Base-by-base conservation (phyloP, 2,113 vertebrate genomes). In the Phodopus roborovskii region DNA sequence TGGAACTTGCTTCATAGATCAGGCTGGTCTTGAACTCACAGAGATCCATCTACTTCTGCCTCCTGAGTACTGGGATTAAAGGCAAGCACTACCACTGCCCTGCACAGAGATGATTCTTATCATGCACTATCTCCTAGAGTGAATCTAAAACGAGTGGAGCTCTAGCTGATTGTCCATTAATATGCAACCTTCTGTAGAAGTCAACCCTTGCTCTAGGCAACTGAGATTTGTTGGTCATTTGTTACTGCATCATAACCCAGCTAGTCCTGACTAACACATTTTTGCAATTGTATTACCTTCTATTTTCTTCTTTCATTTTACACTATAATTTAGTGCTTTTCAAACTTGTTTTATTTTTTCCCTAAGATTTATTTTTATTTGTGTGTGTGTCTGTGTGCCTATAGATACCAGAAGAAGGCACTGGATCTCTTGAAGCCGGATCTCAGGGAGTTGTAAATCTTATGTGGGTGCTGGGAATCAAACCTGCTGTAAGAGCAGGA, bases 161-260 rank as follows among this genome's bases (percentile, higher is more conserved):
- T 68, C 42, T 50, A 11, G 4, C 19, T 78, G 26, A 36, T 85
- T 97, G 70, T 62, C 70, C 74, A 16, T 58, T 30, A 3, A 75
- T 3, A 5, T 70, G n/a, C 15, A 84, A 58, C 19, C 6, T 42
- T 28, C 66, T 91, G 73, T 26, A 81, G 33, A 91, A 19, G 33
- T 56, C 48, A 71, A 11, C 7, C 3, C n/a, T 74, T 68, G 19
- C n/a, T 85, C 15, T 22, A 74, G 30, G 64, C 56, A 28, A 50
- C 74, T 22, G 79, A 94, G 56, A 82, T 92, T 28, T 83, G 64
- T 77, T 81, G 73, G 33, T 24, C 78, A 84, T 82, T 88, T 88
- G 79, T 90, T 53, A 78, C 11, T 36, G 39, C 1, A 22, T 15
- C 13, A 24, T 60, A 85, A 78, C 30, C 56, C 50, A 7, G 15